Evolutionary conservation across 53 echinoderm and acorn worm genomes (phyloP).

Genomic region (Temnopleurus reevesii): DNA sequence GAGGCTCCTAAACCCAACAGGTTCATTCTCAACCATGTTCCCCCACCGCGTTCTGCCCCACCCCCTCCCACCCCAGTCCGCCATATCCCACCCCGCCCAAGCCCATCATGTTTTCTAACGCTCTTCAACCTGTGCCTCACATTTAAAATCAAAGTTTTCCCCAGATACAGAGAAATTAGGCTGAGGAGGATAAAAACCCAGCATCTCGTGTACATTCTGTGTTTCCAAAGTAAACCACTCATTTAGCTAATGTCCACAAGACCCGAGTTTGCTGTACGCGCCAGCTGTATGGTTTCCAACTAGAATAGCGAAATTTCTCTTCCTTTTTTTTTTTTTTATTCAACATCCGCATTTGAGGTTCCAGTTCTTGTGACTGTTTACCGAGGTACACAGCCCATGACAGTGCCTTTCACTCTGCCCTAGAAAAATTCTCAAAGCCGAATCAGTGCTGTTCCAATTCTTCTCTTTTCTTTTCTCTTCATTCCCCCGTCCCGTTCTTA

Average conservation of each 20-base stretch:
- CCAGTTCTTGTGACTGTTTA: constrained; percentile 39
- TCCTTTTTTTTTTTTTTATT: background rate
- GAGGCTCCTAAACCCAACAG: background rate
- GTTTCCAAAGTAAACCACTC: constrained; percentile 55
- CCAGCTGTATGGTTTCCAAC: constrained; percentile 41
- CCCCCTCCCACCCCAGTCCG: background rate
- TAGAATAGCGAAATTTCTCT: constrained; percentile 23
- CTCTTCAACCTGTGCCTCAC: background rate
- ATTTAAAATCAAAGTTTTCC: background rate
- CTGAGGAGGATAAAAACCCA: constrained; percentile 17
- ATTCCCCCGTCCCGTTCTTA: no score
- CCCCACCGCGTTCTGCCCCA: background rate
- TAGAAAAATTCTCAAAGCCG: constrained; percentile 56
- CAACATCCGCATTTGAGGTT: background rate
- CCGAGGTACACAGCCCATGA: constrained; percentile 40
- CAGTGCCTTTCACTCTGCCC: constrained; percentile 50
- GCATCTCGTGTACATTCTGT: constrained; percentile 28
- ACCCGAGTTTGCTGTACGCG: constrained; percentile 24
- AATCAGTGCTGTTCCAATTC: constrained; percentile 64
- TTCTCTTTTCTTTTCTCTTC: background rate
- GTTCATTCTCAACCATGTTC: background rate
- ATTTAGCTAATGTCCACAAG: constrained; percentile 58
- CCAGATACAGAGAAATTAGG: background rate
- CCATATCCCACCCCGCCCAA: background rate
- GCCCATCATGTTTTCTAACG: constrained; percentile 3